Conservation (phyloP, 2,797 vertebrate species). For the Ctenosaura bakeri region DNA sequence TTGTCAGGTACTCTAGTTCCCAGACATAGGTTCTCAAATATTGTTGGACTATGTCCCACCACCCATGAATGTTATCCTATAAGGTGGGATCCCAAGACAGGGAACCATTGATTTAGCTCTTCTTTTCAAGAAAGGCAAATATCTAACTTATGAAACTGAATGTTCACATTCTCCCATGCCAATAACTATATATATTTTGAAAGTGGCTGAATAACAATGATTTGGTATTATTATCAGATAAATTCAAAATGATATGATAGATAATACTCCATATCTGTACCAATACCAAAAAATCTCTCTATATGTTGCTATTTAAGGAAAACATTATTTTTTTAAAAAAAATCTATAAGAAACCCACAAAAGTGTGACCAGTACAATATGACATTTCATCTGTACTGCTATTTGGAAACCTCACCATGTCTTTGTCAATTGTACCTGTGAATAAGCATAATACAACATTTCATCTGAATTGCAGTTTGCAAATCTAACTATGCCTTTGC, state of each 20-base stretch:
- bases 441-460: too few relatives aligned
- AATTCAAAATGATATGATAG: not conserved
- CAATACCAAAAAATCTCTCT: not conserved
- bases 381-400: not conserved
- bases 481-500: too few relatives aligned
- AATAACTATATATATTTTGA: constrained; percentile 18
- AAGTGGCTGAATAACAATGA: not conserved
- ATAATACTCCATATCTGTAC: not conserved
- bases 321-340: not conserved
- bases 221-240: not conserved
- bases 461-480: too few relatives aligned
- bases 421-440: not conserved
- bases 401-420: not conserved
- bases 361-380: not conserved
- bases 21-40: not conserved
- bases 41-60: not conserved
- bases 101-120: not conserved
- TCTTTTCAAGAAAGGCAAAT: not conserved
- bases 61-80: not conserved
- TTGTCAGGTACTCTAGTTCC: constrained; percentile 18
- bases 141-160: not conserved
- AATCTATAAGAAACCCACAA: not conserved
- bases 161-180: constrained; percentile 2
- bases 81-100: not conserved
- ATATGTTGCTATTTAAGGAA: not conserved